Conservation (phyloP, 2,888 invertebrate genomes). For the Andrena fulva region DNA sequence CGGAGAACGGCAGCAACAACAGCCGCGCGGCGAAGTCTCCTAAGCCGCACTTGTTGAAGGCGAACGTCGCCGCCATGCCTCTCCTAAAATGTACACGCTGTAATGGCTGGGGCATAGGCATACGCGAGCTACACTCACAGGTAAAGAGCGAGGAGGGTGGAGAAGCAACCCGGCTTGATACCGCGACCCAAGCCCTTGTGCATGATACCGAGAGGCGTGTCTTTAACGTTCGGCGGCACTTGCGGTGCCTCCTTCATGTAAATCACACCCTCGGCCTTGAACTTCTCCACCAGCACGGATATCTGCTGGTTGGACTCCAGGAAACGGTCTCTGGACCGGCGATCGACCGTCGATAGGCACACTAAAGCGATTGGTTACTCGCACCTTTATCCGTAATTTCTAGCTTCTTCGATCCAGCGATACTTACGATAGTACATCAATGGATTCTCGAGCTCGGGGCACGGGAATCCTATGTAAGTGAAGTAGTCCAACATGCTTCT, state of each 20-base stretch:
- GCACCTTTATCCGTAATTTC: background rate
- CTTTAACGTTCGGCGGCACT: constrained; percentile 80
- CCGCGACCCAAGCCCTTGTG: constrained; percentile 82
- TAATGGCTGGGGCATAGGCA: background rate
- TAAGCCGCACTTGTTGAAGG: constrained; percentile 91
- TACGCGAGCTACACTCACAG: constrained; percentile 71
- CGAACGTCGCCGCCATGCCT: constrained; percentile 91
- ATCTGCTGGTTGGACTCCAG: constrained; percentile 97
- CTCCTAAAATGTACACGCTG: constrained; percentile 87
- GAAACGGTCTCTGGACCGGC: constrained; percentile 95
- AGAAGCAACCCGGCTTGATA: constrained; percentile 82
- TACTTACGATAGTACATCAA: constrained; percentile 98
- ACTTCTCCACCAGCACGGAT: constrained; percentile 95
- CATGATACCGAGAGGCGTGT: constrained; percentile 77
- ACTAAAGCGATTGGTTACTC: constrained; percentile 85
- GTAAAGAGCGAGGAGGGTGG: constrained; percentile 81
- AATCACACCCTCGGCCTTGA: constrained; percentile 93
- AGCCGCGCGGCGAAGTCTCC: constrained; percentile 91
- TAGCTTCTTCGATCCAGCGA: background rate
- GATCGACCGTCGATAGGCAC: constrained; percentile 91
- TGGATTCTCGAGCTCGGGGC: constrained; percentile 98
- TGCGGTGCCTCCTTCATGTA: constrained; percentile 88
- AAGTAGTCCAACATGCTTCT: constrained; percentile 97
- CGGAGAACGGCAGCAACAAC: constrained; percentile 89
- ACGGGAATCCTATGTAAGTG: constrained; percentile 97